A percentile compares a stretch with the other conserved stretches of the same genome.
Conservation (phyloP, 2,888 invertebrate species). For the Drosophila melanosoma region DNA sequence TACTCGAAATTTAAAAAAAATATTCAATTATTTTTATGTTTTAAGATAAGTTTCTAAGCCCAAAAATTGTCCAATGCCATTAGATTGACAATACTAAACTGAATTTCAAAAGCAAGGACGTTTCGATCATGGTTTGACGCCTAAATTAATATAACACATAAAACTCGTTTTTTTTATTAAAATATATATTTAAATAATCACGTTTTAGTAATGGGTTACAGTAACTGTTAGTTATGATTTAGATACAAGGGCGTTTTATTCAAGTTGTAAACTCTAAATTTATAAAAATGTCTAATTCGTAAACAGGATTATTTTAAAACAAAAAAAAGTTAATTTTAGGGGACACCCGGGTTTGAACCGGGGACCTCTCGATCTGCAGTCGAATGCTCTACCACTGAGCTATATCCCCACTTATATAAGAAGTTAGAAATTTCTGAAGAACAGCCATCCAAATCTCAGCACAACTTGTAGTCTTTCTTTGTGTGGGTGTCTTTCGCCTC, state of each 20-base stretch:
- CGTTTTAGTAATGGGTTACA: neutral
- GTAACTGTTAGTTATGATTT: neutral
- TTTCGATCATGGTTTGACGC: neutral
- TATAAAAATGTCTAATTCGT: neutral
- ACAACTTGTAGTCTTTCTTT: neutral
- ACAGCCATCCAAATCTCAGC: slow-evolving; percentile 18
- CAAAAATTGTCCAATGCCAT: neutral
- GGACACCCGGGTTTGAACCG: slow-evolving; percentile 81
- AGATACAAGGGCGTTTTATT: neutral
- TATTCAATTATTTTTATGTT: neutral
- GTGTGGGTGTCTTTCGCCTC: slow-evolving; percentile 30
- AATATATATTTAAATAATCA: neutral
- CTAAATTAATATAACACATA: neutral
- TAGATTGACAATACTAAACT: neutral
- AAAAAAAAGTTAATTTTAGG: slow-evolving; percentile 47
- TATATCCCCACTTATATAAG: slow-evolving; percentile 71
- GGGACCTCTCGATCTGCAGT: slow-evolving; percentile 82
- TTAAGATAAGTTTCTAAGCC: neutral
- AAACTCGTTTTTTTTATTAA: neutral
- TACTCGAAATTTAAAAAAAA: slow-evolving; percentile 51
- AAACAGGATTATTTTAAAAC: neutral
- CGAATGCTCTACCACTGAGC: slow-evolving; percentile 81
- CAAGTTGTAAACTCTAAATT: neutral
- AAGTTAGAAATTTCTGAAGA: slow-evolving; percentile 44
- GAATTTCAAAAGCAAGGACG: slow-evolving; percentile 2